Evolutionary conservation across 2,113 vertebrate species (phyloP).

Genomic region (Apodemus speciosus): DNA sequence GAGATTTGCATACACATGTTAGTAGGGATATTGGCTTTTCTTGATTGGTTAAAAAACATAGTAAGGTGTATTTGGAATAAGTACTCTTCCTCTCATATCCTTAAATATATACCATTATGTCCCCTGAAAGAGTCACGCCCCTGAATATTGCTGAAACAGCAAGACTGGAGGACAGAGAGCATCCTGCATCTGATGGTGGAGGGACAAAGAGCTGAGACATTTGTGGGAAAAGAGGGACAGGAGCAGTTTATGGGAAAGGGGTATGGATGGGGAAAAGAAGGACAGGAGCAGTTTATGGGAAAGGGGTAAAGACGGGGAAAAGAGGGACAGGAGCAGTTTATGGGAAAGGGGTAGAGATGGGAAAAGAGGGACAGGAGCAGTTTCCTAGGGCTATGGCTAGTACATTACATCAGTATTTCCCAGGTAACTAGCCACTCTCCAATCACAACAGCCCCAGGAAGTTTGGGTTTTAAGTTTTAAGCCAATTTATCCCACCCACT

Average conservation of each 20-base stretch:
- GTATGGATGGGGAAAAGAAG: too few species aligned
- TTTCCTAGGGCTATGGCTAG: background rate
- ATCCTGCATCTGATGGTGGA: background rate
- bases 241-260: too few species aligned
- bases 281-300: too few species aligned
- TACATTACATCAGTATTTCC: background rate
- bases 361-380: background rate
- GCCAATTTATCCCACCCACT: background rate
- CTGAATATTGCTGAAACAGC: background rate
- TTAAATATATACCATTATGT: background rate
- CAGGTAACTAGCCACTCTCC: background rate
- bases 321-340: background rate
- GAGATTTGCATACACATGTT: background rate
- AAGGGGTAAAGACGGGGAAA: too few species aligned
- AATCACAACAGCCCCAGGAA: background rate
- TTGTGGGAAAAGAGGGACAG: too few species aligned
- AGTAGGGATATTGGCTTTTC: background rate
- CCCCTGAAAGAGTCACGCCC: background rate
- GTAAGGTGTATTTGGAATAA: constrained; percentile 15
- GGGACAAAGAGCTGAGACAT: background rate
- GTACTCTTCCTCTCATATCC: background rate
- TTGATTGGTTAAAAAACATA: constrained; percentile 49
- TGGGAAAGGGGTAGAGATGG: background rate
- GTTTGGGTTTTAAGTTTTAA: background rate
- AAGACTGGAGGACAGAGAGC: background rate